phyloP scores from a whole-genome alignment of 2,888 invertebrate species.

The Helleia helle region DNA sequence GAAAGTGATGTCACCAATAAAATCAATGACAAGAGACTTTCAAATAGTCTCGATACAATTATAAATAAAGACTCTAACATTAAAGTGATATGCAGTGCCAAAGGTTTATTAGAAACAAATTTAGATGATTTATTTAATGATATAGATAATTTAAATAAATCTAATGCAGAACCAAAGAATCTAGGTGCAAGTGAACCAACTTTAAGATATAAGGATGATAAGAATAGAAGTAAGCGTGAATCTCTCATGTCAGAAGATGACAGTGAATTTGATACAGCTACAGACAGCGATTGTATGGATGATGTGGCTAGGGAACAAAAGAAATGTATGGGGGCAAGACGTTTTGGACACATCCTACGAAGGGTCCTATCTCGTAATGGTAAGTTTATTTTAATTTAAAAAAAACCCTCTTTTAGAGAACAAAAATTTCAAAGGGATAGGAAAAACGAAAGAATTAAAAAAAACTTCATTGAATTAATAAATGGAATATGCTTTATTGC shows the following conservation, averaged over 20 bases:
- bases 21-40: slow-evolving; percentile 48
- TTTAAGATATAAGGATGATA: slow-evolving; percentile 43
- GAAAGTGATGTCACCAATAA: slow-evolving; percentile 29
- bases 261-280: slow-evolving; percentile 52
- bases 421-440: too few relatives aligned
- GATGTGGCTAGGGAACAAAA: slow-evolving; percentile 55
- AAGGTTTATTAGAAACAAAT: slow-evolving; percentile 72
- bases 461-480: too few relatives aligned
- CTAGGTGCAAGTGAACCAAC: slow-evolving; percentile 63
- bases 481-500: too few relatives aligned
- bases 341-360: slow-evolving; percentile 57
- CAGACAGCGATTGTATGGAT: slow-evolving; percentile 59
- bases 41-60: slow-evolving; percentile 59
- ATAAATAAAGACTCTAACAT: slow-evolving; percentile 51
- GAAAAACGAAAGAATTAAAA: too few relatives aligned
- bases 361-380: slow-evolving; percentile 66
- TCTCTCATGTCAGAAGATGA: slow-evolving; percentile 59
- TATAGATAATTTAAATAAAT: slow-evolving; percentile 38
- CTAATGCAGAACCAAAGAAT: slow-evolving; percentile 51
- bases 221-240: slow-evolving; percentile 38
- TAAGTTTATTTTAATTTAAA: too few relatives aligned
- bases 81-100: slow-evolving; percentile 72
- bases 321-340: slow-evolving; percentile 61
- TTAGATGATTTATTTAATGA: slow-evolving; percentile 64
- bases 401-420: too few relatives aligned